Conservation (phyloP, 2,888 invertebrate species). For the Phasia obesa region DNA sequence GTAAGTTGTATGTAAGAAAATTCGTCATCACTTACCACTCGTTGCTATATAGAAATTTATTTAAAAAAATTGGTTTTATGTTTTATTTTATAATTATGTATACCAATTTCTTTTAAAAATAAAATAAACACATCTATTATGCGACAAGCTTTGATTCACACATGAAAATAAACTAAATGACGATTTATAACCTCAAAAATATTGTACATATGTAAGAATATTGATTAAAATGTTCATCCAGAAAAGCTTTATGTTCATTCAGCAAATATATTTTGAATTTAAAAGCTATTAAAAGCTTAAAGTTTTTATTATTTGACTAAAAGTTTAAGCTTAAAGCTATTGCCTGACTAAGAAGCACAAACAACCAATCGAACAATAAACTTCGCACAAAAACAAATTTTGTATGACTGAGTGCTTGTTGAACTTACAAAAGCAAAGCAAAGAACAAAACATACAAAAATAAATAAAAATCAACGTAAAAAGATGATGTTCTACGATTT, state of each 20-base stretch:
- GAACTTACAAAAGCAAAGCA: too few species aligned
- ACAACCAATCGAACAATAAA: neutral
- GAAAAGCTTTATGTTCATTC: conserved; percentile 38
- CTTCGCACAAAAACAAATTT: neutral
- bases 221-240: conserved; percentile 35
- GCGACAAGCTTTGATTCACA: neutral
- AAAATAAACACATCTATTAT: neutral
- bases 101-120: neutral
- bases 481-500: too few species aligned
- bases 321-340: conserved; percentile 27
- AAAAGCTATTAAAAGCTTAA: conserved; percentile 50
- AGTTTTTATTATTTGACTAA: conserved; percentile 4
- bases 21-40: neutral
- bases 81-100: neutral
- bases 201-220: neutral
- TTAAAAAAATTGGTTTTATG: neutral
- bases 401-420: neutral
- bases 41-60: neutral
- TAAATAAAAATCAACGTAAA: too few species aligned
- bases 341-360: neutral
- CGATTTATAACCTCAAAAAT: conserved; percentile 9
- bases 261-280: conserved; percentile 29
- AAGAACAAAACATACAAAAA: too few species aligned
- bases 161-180: neutral
- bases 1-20: neutral